phyloP scores from a whole-genome alignment of 2,113 vertebrate species.

The Nesogale talazaci region DNA sequence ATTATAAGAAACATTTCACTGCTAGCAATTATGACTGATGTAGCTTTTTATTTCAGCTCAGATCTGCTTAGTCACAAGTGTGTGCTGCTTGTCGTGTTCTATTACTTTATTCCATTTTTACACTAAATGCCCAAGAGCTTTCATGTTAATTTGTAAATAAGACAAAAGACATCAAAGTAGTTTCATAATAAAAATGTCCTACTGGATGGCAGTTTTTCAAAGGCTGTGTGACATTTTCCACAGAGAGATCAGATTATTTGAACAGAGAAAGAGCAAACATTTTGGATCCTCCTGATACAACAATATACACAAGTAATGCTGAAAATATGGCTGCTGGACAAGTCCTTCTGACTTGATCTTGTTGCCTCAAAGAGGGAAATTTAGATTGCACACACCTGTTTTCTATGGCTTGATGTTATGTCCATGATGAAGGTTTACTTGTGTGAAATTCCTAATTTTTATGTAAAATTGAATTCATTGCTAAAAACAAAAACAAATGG shows the following conservation, averaged over 20 bases:
- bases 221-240: constrained; percentile 12
- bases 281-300: neutral
- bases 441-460: constrained; percentile 27
- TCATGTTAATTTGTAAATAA: constrained; percentile 15
- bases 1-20: constrained; percentile 72
- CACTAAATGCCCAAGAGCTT: constrained; percentile 22
- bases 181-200: constrained; percentile 34
- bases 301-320: neutral
- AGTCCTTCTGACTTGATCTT: neutral
- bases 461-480: neutral
- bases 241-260: constrained; percentile 28
- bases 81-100: constrained; percentile 20
- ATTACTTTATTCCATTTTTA: neutral
- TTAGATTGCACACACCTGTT: constrained; percentile 14
- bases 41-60: constrained; percentile 54
- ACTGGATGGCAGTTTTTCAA: constrained; percentile 39
- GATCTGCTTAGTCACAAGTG: neutral
- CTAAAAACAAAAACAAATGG: constrained; percentile 53
- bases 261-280: constrained; percentile 12
- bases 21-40: constrained; percentile 50
- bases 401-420: neutral
- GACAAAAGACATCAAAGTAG: neutral
- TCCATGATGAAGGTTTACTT: neutral
- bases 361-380: neutral
- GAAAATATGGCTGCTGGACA: neutral